Percentiles rank a stretch among this genome's conserved stretches.
phyloP scores from a whole-genome alignment of 2,888 invertebrate species.

The Cepaea hortensis region DNA sequence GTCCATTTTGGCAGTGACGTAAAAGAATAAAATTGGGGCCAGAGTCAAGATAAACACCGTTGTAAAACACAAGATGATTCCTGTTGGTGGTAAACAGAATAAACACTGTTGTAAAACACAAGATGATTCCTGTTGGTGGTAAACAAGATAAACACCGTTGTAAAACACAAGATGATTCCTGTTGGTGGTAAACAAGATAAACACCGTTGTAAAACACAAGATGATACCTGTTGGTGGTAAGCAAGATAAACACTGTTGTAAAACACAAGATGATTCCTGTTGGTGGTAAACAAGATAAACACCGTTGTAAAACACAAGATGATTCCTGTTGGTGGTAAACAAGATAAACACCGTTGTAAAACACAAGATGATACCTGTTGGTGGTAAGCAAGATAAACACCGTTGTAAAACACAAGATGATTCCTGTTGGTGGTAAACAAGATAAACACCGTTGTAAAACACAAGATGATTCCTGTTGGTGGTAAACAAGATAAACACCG shows the following conservation, averaged over 20 bases:
- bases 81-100: slow-evolving; percentile 15
- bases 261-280: slow-evolving; percentile 39
- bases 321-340: no score
- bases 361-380: no score
- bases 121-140: slow-evolving; percentile 25
- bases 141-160: slow-evolving; percentile 8
- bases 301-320: no score
- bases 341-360: no score
- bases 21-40: neutral
- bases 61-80: slow-evolving; percentile 26
- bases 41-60: slow-evolving; percentile 5
- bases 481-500: no score
- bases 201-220: slow-evolving; percentile 20
- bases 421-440: no score
- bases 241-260: slow-evolving; percentile 6
- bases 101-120: slow-evolving; percentile 29
- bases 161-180: slow-evolving; percentile 36
- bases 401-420: no score
- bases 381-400: no score
- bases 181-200: slow-evolving; percentile 4
- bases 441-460: slow-evolving; percentile 18
- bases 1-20: neutral
- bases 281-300: no score
- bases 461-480: slow-evolving; percentile 33
- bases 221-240: slow-evolving; percentile 29